Evolutionary conservation across 2,797 vertebrate genomes (phyloP), one percentile per base, ranked within the genome.

Genomic region (Sebastes minor): DNA sequence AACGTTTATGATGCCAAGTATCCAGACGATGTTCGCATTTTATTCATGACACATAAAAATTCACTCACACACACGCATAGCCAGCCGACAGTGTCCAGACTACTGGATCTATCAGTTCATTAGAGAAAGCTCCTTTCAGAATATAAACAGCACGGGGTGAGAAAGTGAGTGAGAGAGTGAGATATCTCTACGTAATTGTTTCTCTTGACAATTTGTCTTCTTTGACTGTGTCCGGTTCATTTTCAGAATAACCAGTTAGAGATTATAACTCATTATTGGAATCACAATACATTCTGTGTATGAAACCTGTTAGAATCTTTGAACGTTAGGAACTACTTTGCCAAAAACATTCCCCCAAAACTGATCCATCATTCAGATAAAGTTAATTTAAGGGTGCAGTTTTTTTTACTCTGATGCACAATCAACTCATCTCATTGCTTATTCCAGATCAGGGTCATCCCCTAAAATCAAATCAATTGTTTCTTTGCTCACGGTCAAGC

Each of bases 121-220:
- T 85, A 74, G 52, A 55, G 71, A 70, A 70, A 69, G 65, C 74
- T 77, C 33, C 74, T 64, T 53, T 63, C 46, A 66, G 53, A 85
- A 74, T 77, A 69, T 49, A 81, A 78, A 71, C 27, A 72, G 56
- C 57, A 52, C 10, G 55, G 25, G 28, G 57, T 20, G n/a, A 12
- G 25, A 56, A 14, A 63, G 33, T 8, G 14, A 28, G 6, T 16
- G 16, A 38, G 55, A 28, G 2, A 22, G 33, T 18, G n/a, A 64
- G 27, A 59, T 27, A 4, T 33, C 12, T 30, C 18, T 46, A 10
- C 52, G 6, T 30, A 16, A 28, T 33, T 25, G 46, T 70, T 49
- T 46, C 56, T 30, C 27, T 57, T 6, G 14, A 33, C 30, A 64
- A n/a, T 55, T 42, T 30, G 35, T 18, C 12, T 57, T 32, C 38